A percentile compares a stretch with the other conserved stretches of the same genome.
phyloP scores from a whole-genome alignment of 2,797 vertebrate genomes.

The Typhlichthys subterraneus region DNA sequence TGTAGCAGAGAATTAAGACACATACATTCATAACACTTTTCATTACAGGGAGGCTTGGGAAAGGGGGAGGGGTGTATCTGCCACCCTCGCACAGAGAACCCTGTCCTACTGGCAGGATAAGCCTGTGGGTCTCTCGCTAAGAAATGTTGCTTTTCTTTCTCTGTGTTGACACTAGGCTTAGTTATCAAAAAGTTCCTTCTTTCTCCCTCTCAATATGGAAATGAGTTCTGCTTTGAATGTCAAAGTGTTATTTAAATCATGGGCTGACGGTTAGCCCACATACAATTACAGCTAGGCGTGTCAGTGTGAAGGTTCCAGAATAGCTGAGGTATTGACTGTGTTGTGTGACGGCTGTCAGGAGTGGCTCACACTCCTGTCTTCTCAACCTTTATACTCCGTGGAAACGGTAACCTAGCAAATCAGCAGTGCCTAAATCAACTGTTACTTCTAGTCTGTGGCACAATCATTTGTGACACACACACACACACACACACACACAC shows the following conservation, averaged over 20 bases:
- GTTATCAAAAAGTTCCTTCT: background rate
- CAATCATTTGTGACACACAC: too few species aligned
- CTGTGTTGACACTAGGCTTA: conserved; percentile 18
- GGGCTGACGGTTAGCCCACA: background rate
- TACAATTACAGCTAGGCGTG: background rate
- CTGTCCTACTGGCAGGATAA: conserved; percentile 39
- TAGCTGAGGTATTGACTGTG: too few species aligned
- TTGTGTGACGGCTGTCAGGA: too few species aligned
- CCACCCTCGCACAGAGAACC: conserved; percentile 61
- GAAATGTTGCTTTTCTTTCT: conserved; percentile 25
- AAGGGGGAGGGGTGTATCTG: conserved; percentile 47
- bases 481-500: too few species aligned
- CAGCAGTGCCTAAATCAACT: too few species aligned
- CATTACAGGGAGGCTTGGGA: conserved; percentile 69
- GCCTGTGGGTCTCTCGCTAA: conserved; percentile 33
- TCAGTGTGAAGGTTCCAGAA: background rate
- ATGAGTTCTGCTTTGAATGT: background rate
- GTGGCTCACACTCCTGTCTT: too few species aligned
- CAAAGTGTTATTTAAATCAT: background rate
- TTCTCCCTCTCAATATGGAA: background rate
- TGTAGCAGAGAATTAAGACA: conserved; percentile 76
- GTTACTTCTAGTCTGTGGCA: too few species aligned
- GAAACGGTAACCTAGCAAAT: too few species aligned
- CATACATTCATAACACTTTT: conserved; percentile 85
- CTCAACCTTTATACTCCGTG: too few species aligned